phyloP scores from a whole-genome alignment of 2,888 invertebrate genomes.

The Acleris holmiana region DNA sequence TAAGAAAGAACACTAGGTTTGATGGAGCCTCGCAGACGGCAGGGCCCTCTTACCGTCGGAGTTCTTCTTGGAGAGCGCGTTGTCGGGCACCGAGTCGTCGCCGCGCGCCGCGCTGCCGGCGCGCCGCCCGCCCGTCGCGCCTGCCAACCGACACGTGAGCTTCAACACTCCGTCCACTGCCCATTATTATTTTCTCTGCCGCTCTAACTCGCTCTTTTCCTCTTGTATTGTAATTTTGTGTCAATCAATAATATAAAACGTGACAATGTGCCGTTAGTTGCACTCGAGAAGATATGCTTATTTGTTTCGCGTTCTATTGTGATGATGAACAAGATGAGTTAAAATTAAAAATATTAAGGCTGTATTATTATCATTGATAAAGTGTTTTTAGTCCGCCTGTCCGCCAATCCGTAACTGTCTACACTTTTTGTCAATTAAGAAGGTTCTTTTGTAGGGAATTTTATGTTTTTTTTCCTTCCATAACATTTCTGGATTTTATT shows the following conservation, averaged over 20 bases:
- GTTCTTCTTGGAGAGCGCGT: conserved; percentile 91
- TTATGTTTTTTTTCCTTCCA: too few relatives aligned
- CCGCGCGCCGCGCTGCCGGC: conserved; percentile 88
- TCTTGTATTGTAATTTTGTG: conserved; percentile 2
- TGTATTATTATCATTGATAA: conserved; percentile 44
- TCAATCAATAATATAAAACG: conserved; percentile 3
- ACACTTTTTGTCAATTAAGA: too few relatives aligned
- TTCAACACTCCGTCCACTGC: conserved; percentile 58
- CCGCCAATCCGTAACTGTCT: conserved; percentile 50
- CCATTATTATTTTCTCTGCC: conserved; percentile 19
- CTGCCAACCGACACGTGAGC: conserved; percentile 80
- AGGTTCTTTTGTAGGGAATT: too few relatives aligned
- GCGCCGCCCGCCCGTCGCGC: conserved; percentile 74
- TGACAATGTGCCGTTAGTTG: not conserved
- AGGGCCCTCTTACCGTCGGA: conserved; percentile 90
- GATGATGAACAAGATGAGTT: not conserved
- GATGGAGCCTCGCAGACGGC: conserved; percentile 46
- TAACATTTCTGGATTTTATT: too few relatives aligned
- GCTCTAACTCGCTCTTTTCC: conserved; percentile 3
- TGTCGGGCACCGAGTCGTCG: conserved; percentile 93
- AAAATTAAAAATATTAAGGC: conserved; percentile 5
- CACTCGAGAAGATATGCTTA: too few relatives aligned
- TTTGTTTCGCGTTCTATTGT: not conserved
- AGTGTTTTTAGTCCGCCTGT: conserved; percentile 53
- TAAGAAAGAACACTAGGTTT: conserved; percentile 55